Conservation (phyloP, 1,140 invertebrate genomes). For the Harpegnathos saltator region DNA sequence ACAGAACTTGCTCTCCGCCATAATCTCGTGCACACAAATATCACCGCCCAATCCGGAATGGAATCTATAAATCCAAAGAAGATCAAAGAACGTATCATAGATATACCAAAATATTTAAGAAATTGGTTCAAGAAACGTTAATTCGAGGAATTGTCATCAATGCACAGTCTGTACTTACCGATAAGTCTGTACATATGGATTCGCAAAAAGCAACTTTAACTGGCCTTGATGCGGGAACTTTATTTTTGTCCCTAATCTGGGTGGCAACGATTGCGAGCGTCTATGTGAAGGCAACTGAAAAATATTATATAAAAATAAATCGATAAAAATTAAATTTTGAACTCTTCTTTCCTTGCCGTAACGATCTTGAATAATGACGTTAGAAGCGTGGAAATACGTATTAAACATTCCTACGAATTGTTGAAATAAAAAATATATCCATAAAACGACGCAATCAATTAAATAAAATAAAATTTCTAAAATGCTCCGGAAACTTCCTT, state of each 20-base stretch:
- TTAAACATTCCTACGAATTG: no score
- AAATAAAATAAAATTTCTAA: no score
- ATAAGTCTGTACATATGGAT: conserved; percentile 93
- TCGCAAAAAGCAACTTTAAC: conserved; percentile 91
- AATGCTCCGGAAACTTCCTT: no score
- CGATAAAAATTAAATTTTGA: background rate
- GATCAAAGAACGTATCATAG: background rate
- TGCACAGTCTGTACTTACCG: conserved; percentile 83
- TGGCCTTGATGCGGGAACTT: conserved; percentile 92
- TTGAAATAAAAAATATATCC: no score
- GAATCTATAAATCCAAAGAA: conserved; percentile 85
- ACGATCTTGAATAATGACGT: no score
- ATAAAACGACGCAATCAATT: no score
- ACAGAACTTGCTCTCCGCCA: conserved; percentile 95
- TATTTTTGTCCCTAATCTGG: conserved; percentile 92
- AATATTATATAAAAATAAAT: conserved; percentile 9
- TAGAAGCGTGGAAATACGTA: no score
- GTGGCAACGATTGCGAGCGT: conserved; percentile 94
- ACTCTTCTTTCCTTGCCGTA: no score
- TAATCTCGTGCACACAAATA: conserved; percentile 96
- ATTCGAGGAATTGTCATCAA: background rate
- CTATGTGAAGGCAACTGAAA: conserved; percentile 89
- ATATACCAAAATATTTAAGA: conserved; percentile 14
- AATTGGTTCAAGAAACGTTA: background rate
- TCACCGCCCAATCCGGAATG: conserved; percentile 96